Evolutionary conservation across 2,888 invertebrate species (phyloP).

Genomic region (Pilophorus perplexus): DNA sequence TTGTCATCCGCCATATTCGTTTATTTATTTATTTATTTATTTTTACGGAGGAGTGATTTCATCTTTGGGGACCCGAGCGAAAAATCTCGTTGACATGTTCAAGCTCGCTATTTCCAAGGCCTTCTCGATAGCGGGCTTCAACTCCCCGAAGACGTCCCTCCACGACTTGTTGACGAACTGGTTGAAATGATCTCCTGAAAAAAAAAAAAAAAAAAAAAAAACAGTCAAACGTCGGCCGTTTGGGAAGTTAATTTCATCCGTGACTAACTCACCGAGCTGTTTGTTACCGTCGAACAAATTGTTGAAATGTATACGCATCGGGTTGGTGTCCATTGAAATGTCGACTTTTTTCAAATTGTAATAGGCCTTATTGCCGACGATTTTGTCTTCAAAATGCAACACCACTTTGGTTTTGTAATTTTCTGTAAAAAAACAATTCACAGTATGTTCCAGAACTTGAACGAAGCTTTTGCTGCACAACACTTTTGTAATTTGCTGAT

Average conservation of each 20-base stretch:
- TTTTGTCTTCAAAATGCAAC: background rate
- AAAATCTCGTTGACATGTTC: background rate
- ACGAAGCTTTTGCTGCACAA: too few species aligned
- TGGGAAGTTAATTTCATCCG: background rate
- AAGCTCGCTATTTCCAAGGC: background rate
- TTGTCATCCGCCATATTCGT: too few species aligned
- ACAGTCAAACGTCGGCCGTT: background rate
- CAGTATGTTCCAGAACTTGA: too few species aligned
- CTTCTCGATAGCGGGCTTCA: background rate
- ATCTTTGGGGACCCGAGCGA: slow-evolving; percentile 40
- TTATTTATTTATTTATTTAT: too few species aligned
- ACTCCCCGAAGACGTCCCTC: background rate
- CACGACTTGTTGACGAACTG: background rate
- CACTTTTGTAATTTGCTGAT: too few species aligned
- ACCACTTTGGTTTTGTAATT: background rate
- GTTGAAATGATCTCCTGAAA: background rate
- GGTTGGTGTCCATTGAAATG: background rate
- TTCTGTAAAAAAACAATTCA: too few species aligned
- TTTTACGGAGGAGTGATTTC: slow-evolving; percentile 20
- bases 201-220: background rate
- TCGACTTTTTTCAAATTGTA: background rate
- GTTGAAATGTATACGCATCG: background rate
- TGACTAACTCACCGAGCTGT: background rate
- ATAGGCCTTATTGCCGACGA: background rate
- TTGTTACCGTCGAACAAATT: background rate